Evolutionary conservation across 2,113 vertebrate species (phyloP).

Genomic region (Tupaia tana): DNA sequence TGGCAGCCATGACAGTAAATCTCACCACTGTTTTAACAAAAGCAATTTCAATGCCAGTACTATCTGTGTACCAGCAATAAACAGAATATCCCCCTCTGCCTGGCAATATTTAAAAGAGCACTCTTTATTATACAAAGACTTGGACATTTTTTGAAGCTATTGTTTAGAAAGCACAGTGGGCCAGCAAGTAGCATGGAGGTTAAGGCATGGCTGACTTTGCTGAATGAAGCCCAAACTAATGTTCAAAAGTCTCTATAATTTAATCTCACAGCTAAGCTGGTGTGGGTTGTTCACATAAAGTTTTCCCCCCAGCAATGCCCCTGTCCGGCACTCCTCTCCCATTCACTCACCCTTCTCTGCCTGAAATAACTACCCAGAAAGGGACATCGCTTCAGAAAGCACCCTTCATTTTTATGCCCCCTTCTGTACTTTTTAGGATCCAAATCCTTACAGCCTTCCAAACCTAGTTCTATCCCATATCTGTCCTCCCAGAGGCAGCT

Average conservation of each 20-base stretch:
- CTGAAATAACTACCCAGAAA: background rate
- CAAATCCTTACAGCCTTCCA: background rate
- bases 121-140: background rate
- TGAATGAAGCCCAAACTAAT: background rate
- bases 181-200: too few relatives aligned
- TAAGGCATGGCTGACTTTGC: too few relatives aligned
- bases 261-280: background rate
- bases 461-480: background rate
- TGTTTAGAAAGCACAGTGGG: background rate
- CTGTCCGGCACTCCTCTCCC: background rate
- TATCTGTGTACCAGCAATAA: background rate
- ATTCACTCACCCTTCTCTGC: background rate
- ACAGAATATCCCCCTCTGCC: background rate
- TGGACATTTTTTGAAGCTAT: background rate
- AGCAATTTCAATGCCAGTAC: background rate
- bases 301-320: background rate
- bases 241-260: background rate
- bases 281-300: background rate
- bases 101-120: background rate
- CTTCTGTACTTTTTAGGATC: background rate
- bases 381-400: background rate
- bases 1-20: background rate
- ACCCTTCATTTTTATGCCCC: background rate
- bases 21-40: background rate
- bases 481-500: background rate